phyloP scores from a whole-genome alignment of 2,797 vertebrate species.

The Chrysocyon brachyurus region DNA sequence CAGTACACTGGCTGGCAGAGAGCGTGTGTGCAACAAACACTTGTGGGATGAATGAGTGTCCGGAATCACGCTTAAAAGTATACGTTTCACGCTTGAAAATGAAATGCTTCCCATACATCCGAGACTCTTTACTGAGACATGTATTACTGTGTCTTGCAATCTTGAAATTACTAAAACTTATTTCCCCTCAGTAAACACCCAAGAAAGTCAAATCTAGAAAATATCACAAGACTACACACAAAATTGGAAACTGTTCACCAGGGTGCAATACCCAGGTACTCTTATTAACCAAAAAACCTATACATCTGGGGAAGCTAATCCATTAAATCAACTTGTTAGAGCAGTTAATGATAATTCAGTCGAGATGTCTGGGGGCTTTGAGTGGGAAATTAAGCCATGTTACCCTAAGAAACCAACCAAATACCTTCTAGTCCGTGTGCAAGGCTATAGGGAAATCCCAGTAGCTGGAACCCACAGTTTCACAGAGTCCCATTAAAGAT shows the following conservation, averaged over 20 bases:
- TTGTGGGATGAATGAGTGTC: not conserved
- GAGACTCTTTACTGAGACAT: not conserved
- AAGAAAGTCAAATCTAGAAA: slow-evolving; percentile 31
- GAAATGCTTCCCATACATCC: not conserved
- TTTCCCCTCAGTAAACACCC: not conserved
- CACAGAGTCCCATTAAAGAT: not conserved
- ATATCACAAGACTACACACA: not conserved
- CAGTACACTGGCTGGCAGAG: not conserved
- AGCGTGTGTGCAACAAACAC: not conserved
- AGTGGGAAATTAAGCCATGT: not conserved
- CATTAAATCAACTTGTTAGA: not conserved
- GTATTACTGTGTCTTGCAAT: not conserved
- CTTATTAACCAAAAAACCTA: not conserved
- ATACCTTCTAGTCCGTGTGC: not conserved
- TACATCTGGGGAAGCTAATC: not conserved
- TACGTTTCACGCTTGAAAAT: not conserved
- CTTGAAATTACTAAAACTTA: slow-evolving; percentile 5
- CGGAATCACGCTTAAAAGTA: not conserved
- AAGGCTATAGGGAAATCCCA: not conserved
- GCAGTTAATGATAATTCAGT: not conserved
- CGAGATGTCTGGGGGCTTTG: not conserved
- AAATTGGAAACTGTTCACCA: not conserved
- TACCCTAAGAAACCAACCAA: not conserved
- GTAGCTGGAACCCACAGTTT: not conserved
- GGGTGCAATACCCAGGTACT: not conserved